Conservation (phyloP, 2,113 vertebrate species). For the Hippoglossus stenolepis region DNA sequence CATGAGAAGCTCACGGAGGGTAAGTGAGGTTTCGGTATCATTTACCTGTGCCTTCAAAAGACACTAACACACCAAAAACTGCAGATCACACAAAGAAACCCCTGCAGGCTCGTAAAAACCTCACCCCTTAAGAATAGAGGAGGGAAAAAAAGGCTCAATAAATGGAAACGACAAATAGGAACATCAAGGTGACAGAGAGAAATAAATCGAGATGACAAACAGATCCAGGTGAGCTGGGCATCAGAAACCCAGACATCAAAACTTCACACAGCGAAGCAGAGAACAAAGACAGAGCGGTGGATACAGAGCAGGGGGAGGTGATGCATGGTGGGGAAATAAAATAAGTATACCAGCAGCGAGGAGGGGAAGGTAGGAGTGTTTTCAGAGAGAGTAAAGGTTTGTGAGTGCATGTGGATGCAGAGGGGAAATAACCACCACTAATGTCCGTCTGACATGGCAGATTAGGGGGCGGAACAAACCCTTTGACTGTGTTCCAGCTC, state of each 20-base stretch:
- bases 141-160: not conserved
- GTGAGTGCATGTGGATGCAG: not conserved
- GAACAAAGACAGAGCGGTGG: conserved; percentile 40
- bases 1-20: conserved; percentile 22
- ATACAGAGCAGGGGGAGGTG: conserved; percentile 9
- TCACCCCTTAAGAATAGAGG: conserved; percentile 9
- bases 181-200: conserved; percentile 40
- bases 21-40: conserved; percentile 17
- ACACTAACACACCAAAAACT: conserved; percentile 10
- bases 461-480: conserved; percentile 42
- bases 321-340: conserved; percentile 11
- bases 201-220: conserved; percentile 51
- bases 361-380: not conserved
- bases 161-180: conserved; percentile 41
- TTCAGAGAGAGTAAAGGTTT: not conserved
- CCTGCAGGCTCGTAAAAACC: conserved; percentile 26
- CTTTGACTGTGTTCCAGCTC: conserved; percentile 33
- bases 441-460: conserved; percentile 22
- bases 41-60: conserved; percentile 44
- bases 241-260: conserved; percentile 51
- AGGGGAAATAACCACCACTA: not conserved
- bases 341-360: conserved; percentile 20
- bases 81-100: conserved; percentile 43
- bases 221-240: conserved; percentile 38
- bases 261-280: conserved; percentile 25